Evolutionary conservation across 2,888 invertebrate genomes (phyloP), one percentile per base, ranked within the genome.

Genomic region (Chymomyza amoena): DNA sequence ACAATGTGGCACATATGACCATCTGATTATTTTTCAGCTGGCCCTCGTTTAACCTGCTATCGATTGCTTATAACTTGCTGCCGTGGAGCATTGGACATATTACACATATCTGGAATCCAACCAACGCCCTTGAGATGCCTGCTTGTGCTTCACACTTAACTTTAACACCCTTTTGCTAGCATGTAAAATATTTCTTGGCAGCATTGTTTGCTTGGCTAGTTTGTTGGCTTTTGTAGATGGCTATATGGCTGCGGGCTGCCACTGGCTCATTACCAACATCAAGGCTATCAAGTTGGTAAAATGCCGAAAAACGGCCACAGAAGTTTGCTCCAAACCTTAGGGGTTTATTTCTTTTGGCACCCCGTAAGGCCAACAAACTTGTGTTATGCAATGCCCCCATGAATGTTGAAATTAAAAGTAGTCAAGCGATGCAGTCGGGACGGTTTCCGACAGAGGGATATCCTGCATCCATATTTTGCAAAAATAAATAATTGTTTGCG

Each of bases 41-140:
- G 32, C 32, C 32, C 32, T 32, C 32, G 32, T 13, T 28, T 69
- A 64, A 61, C 64, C 56, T 61, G 64, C 64, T 76, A 88, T 87
- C 80, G 87, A 87, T 87, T 87, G 64, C 75, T 72, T 79, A 87
- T 84, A 87, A 82, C 77, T 71, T 71, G 83, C 83, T 80, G 73
- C 74, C 75, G 81, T 61, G 68, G 65, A 69, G 59, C 78, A 51
- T 51, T 45, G 32, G 7, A 9, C 32, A 32, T 45, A 60, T 28
- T 16, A 62, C 45, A 32, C 13, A n/a, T 39, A 60, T 50, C 61
- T 51, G 66, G 16, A 5, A 18, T 6, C 56, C 16, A 56, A 13
- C 7, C 45, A 63, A 32, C 32, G 57, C 13, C 54, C 54, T 10
- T 16, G 50, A 16, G 2, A n/a, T 25, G 15, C 28, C 9, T 60